Percentiles rank a stretch among this genome's conserved stretches.
Evolutionary conservation across 1,140 invertebrate genomes (phyloP).

Genomic region (Nebria ingens): DNA sequence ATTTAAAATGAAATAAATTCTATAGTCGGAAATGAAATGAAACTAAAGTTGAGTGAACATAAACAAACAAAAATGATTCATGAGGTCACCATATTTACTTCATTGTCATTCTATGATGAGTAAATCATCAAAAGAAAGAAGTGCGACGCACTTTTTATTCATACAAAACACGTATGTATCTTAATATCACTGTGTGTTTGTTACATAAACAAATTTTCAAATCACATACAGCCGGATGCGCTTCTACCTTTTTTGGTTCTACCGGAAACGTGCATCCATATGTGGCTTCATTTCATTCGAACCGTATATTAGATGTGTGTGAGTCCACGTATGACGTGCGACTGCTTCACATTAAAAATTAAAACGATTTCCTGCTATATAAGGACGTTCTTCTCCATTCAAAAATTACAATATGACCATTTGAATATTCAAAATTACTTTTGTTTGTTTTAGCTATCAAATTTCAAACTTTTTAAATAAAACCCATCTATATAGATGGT

Average conservation of each 20-base stretch:
- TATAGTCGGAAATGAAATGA: no score
- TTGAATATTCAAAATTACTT: no score
- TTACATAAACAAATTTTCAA: neutral
- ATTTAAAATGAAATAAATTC: no score
- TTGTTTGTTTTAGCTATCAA: no score
- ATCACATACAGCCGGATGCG: neutral
- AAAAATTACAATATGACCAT: no score
- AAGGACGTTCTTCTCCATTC: no score
- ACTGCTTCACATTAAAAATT: no score
- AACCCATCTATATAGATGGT: no score
- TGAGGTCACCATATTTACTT: no score
- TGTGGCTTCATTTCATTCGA: neutral
- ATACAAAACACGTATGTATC: neutral
- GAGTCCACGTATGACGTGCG: neutral
- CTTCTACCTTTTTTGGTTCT: neutral
- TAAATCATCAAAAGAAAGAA: neutral
- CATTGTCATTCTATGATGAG: neutral
- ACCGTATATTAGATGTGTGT: neutral
- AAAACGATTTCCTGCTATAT: no score
- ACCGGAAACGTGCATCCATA: neutral
- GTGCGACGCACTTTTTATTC: neutral
- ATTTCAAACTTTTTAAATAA: no score
- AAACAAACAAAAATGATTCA: neutral
- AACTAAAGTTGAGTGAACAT: no score
- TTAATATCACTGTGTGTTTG: neutral